A percentile compares a stretch with the other conserved stretches of the same genome.
These are phyloP conservation scores for Lophura swinhoii DNA, from an alignment of 2,797 vertebrate species.

Conservation along the genomic window DNA sequence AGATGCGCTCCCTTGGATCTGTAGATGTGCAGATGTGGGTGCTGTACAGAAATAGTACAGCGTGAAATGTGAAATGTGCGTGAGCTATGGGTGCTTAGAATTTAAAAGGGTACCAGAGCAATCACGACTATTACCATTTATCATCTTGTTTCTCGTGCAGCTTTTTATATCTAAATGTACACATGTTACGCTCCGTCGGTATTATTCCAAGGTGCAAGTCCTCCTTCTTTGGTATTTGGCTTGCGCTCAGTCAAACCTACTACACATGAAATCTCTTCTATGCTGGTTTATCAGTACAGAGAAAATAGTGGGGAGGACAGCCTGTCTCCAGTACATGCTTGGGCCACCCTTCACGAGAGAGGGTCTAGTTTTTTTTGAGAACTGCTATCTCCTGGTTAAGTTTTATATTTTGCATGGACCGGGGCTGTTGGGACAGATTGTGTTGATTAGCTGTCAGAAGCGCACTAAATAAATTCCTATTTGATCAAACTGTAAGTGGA, in stretches of 20 bases:
- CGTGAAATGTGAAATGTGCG: too few relatives aligned
- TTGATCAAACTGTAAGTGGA: not conserved
- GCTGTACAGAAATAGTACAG: too few relatives aligned
- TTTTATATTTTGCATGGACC: not conserved
- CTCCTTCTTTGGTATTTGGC: not conserved
- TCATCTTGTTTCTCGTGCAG: not conserved
- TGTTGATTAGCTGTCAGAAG: not conserved
- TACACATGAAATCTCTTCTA: not conserved
- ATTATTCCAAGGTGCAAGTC: not conserved
- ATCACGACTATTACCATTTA: not conserved
- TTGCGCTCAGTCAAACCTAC: not conserved
- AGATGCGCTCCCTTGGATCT: not conserved
- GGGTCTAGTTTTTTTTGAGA: not conserved
- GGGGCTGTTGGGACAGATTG: not conserved
- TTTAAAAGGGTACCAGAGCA: slow-evolving; percentile 24
- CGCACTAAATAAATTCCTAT: not conserved
- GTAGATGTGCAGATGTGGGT: not conserved
- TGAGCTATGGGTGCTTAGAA: not conserved
- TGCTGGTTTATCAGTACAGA: not conserved
- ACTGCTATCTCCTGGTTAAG: not conserved
- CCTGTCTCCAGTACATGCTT: not conserved
- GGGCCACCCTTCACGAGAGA: not conserved
- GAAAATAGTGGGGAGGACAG: not conserved
- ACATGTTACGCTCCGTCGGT: not conserved
- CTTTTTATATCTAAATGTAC: slow-evolving; percentile 25